A percentile compares a stretch with the other conserved stretches of the same genome.
These are phyloP conservation scores for Dichetophora obliterata DNA, from an alignment of 2,888 invertebrate species.

Conservation along the genomic window DNA sequence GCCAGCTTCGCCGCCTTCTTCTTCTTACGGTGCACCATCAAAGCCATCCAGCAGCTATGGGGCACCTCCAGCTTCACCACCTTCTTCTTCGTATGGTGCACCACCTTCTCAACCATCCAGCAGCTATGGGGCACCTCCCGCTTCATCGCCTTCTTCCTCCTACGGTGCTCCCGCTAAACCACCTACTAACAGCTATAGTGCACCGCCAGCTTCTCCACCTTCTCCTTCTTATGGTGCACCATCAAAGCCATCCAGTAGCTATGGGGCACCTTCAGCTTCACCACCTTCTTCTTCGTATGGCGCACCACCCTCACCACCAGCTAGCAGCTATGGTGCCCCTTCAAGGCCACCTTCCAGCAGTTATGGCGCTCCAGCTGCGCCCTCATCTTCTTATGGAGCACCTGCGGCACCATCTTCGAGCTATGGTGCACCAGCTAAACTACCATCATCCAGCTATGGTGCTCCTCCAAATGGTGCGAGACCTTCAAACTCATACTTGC, in stretches of 20 bases:
- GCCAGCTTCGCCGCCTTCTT: slow-evolving; percentile 56
- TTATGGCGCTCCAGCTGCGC: slow-evolving; percentile 66
- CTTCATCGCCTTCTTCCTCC: slow-evolving; percentile 69
- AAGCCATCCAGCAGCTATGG: slow-evolving; percentile 56
- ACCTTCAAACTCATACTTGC: slow-evolving; percentile 61
- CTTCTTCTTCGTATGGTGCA: slow-evolving; percentile 69
- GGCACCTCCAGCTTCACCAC: slow-evolving; percentile 67
- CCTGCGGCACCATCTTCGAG: slow-evolving; percentile 52
- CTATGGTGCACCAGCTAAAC: slow-evolving; percentile 58
- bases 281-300: slow-evolving; percentile 69
- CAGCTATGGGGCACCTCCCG: slow-evolving; percentile 68
- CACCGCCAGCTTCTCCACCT: slow-evolving; percentile 57
- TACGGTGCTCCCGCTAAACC: slow-evolving; percentile 61
- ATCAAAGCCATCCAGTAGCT: slow-evolving; percentile 52
- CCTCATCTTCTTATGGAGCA: slow-evolving; percentile 65
- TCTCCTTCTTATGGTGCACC: slow-evolving; percentile 56
- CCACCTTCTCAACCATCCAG: slow-evolving; percentile 64
- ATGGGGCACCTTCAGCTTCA: slow-evolving; percentile 46
- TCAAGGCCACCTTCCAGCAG: slow-evolving; percentile 40
- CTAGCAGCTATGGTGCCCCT: slow-evolving; percentile 59
- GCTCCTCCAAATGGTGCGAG: slow-evolving; percentile 70
- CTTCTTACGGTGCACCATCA: slow-evolving; percentile 61
- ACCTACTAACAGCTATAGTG: slow-evolving; percentile 69
- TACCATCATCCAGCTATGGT: slow-evolving; percentile 21
- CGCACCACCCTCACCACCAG: slow-evolving; percentile 63